A percentile compares a stretch with the other conserved stretches of the same genome.
These are phyloP conservation scores for Diadumene lineata DNA, from an alignment of 92 coral and sea anemone genomes.

Conservation along the genomic window DNA sequence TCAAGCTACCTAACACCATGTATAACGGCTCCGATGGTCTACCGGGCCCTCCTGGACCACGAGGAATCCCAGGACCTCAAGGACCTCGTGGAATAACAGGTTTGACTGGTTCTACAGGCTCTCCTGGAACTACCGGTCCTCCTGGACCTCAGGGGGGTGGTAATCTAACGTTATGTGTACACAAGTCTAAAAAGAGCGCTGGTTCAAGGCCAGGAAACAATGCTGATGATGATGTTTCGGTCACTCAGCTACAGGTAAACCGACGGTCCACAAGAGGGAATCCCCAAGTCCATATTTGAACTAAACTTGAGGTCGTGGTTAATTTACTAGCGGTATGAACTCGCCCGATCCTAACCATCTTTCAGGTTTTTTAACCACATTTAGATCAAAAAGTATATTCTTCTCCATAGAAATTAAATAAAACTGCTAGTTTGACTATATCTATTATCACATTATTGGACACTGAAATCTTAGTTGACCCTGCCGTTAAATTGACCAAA, in stretches of 20 bases:
- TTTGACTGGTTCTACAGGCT: conserved; percentile 6
- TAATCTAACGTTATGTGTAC: conserved; percentile 28
- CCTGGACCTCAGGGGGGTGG: conserved; percentile 35
- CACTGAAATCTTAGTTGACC: too few species aligned
- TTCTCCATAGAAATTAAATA: too few species aligned
- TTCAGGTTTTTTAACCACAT: too few species aligned
- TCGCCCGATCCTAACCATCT: too few species aligned
- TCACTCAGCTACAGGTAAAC: neutral
- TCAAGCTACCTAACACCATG: neutral
- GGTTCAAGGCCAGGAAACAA: conserved; percentile 7
- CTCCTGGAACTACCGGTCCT: conserved; percentile 19
- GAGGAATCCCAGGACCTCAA: conserved; percentile 17
- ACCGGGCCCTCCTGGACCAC: conserved; percentile 5
- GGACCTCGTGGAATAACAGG: conserved; percentile 22
- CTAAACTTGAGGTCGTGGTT: too few species aligned
- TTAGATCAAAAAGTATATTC: too few species aligned
- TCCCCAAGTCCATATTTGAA: too few species aligned
- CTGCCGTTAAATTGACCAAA: too few species aligned
- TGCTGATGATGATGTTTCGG: conserved; percentile 12
- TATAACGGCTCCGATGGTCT: conserved; percentile 4
- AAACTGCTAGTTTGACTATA: too few species aligned
- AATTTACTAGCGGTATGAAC: too few species aligned
- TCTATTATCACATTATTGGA: too few species aligned
- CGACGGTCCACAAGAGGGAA: neutral
- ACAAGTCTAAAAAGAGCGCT: conserved; percentile 5